phyloP scores from a whole-genome alignment of 2,888 invertebrate genomes.

The Watsonalla binaria region DNA sequence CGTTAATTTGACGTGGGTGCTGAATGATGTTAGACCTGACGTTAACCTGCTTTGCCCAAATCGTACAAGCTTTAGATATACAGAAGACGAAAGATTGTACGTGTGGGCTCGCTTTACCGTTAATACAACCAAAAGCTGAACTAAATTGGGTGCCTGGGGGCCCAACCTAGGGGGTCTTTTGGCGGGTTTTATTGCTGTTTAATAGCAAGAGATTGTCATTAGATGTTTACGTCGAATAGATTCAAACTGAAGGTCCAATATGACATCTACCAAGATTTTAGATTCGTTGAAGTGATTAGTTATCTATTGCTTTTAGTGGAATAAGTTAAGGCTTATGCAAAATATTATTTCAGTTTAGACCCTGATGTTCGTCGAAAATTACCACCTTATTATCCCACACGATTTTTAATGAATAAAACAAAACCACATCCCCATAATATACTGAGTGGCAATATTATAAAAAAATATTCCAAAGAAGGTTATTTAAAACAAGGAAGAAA shows the following conservation, averaged over 20 bases:
- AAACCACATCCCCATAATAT: background rate
- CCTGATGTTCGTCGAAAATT: no score
- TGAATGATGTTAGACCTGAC: slow-evolving; percentile 8
- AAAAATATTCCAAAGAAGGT: no score
- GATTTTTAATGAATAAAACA: background rate
- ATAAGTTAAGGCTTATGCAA: no score
- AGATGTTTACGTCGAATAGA: no score
- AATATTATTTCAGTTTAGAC: no score
- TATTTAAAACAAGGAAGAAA: no score
- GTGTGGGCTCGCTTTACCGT: slow-evolving; percentile 65
- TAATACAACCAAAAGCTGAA: slow-evolving; percentile 22
- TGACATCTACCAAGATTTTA: no score
- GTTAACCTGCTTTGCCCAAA: slow-evolving; percentile 25
- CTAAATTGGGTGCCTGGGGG: slow-evolving; percentile 2
- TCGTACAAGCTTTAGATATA: slow-evolving; percentile 44
- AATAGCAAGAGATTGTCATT: no score
- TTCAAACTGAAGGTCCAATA: no score
- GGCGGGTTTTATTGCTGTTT: background rate
- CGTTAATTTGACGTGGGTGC: background rate
- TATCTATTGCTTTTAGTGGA: no score
- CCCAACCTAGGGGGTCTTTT: background rate
- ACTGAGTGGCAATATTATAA: no score
- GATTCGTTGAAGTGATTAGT: no score
- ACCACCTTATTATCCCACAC: background rate
- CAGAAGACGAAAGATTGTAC: slow-evolving; percentile 33